Evolutionary conservation across 2,113 vertebrate species (phyloP).

Genomic region (Scomber scombrus): DNA sequence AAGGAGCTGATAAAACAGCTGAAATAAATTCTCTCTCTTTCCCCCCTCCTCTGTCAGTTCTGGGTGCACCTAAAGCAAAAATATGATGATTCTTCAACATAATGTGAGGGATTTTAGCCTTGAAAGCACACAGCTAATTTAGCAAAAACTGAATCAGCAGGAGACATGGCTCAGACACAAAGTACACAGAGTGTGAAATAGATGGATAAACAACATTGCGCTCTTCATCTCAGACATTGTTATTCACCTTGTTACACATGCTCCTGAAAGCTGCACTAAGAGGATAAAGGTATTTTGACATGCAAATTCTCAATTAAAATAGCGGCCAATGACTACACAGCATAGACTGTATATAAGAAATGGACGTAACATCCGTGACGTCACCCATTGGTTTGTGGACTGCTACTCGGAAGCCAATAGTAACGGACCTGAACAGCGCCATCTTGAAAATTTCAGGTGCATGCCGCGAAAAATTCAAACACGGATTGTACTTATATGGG

Average conservation of each 20-base stretch:
- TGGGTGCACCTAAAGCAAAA: neutral
- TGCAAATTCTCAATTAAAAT: constrained; percentile 38
- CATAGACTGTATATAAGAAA: too few species aligned
- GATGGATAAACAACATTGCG: constrained; percentile 21
- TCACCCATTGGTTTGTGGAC: too few species aligned
- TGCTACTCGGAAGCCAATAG: too few species aligned
- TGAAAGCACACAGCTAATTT: constrained; percentile 47
- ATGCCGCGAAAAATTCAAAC: too few species aligned
- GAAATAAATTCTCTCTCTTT: constrained; percentile 14
- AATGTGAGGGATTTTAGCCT: constrained; percentile 32
- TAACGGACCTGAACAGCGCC: too few species aligned
- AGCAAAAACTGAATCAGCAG: constrained; percentile 34
- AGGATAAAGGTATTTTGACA: constrained; percentile 26
- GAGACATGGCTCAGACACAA: constrained; percentile 13
- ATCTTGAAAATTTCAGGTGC: too few species aligned
- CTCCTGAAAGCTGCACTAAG: neutral
- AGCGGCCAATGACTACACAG: neutral
- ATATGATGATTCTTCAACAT: constrained; percentile 29
- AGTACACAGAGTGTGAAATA: constrained; percentile 12
- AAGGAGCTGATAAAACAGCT: constrained; percentile 5
- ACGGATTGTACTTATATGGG: too few species aligned
- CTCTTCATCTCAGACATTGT: constrained; percentile 29
- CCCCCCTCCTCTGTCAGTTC: neutral
- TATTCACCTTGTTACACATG: constrained; percentile 31
- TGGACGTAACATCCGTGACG: too few species aligned